phyloP scores from a whole-genome alignment of 2,113 vertebrate species.

The Plecotus auritus region DNA sequence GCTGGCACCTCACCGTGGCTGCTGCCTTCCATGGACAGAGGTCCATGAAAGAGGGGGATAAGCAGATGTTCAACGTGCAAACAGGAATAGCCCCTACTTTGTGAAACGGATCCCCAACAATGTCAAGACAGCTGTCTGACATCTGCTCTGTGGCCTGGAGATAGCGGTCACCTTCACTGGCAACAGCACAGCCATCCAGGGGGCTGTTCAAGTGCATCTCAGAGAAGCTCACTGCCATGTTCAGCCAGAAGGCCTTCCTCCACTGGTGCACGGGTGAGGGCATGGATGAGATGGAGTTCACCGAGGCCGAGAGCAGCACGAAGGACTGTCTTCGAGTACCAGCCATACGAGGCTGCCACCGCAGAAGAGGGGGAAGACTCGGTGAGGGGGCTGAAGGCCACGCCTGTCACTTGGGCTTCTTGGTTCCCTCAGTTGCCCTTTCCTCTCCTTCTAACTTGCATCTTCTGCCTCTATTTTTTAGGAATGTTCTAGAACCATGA shows the following conservation, averaged over 20 bases:
- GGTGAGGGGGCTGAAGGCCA: conserved; percentile 77
- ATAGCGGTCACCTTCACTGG: too few species aligned
- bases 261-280: too few species aligned
- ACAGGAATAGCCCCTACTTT: conserved; percentile 92
- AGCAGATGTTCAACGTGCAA: conserved; percentile 82
- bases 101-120: conserved; percentile 63
- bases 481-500: neutral
- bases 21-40: neutral
- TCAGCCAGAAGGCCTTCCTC: too few species aligned
- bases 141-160: too few species aligned
- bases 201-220: too few species aligned
- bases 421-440: neutral
- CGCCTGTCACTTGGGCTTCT: conserved; percentile 58
- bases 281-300: too few species aligned
- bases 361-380: conserved; percentile 84
- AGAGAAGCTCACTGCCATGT: too few species aligned
- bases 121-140: too few species aligned
- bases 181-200: too few species aligned
- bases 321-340: conserved; percentile 80
- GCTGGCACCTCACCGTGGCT: too few species aligned
- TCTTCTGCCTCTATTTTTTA: neutral
- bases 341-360: conserved; percentile 90
- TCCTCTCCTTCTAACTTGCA: too few species aligned
- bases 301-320: neutral
- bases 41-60: conserved; percentile 73